Base-by-base conservation (phyloP, 2,797 vertebrate species). In the Toxotes lorentzi region DNA sequence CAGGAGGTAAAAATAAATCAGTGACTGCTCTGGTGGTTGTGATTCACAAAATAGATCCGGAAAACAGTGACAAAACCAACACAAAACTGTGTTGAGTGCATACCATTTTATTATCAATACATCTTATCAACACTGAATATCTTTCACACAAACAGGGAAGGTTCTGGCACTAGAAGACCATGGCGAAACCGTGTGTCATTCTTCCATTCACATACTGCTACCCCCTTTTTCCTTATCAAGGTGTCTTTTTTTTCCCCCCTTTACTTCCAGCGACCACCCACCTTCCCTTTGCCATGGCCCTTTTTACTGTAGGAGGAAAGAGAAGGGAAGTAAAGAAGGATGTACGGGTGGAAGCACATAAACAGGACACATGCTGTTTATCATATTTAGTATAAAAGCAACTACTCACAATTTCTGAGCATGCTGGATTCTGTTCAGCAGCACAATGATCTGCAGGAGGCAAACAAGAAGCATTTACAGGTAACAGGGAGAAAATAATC, bases 221-320 rank as follows among this genome's bases (percentile, higher is more conserved):
- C 14, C n/a, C 5, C 53, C 23, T 50, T 69, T 60, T 45, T 59
- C 57, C 1, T 23, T 17, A 0, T 61, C 7, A 8, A 1, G 24
- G 12, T 16, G 14, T 65, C 51, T 27, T 41, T 45, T 38, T 19
- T 41, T 60, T 45, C 9, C 1, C 2, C 0, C 3, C n/a, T 78
- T 92, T 81, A 98, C 89, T 98, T 98, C 97, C 97, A 97, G 87
- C 97, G 97, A 11, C 97, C 97, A 2, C 96, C 97, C 0, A 98
- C 95, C 11, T 97, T 96, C 59, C 96, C 97, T 90, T 98, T 98
- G 14, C 96, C 96, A 0, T 96, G 96, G 23, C 74, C 96, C 86
- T 98, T 98, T 92, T 97, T 97, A 87, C 97, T 98, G 93, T 41
- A 41, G 59, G 65, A 59, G 7, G 12, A 30, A 9, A 27, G 12